Evolutionary conservation across 2,113 vertebrate genomes (phyloP).

Genomic region (Microcebus lehilahytsara): DNA sequence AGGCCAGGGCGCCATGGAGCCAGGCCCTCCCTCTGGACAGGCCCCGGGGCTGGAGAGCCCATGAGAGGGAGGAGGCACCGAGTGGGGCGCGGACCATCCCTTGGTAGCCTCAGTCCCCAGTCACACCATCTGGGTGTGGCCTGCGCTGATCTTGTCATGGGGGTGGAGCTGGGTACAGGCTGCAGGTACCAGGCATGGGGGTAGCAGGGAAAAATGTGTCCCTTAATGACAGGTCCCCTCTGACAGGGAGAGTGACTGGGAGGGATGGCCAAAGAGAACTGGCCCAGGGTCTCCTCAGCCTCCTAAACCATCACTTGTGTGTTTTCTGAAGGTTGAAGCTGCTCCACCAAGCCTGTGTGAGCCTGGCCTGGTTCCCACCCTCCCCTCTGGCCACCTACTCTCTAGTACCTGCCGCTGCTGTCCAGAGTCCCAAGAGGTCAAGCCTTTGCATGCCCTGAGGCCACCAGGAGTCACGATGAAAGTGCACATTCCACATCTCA

Average conservation of each 20-base stretch:
- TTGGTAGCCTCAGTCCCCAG: no score
- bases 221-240: not conserved
- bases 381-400: not conserved
- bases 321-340: not conserved
- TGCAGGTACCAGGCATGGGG: not conserved
- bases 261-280: not conserved
- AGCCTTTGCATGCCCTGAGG: no score
- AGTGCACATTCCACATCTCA: no score
- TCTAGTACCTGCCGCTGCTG: fast-evolving
- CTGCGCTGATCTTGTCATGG: not conserved
- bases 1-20: no score
- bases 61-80: not conserved
- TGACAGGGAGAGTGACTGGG: not conserved
- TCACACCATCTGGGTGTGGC: no score
- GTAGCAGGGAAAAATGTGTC: no score
- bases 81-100: not conserved
- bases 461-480: no score
- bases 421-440: not conserved
- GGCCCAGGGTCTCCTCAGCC: not conserved
- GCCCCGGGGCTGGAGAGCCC: no score
- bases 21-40: no score
- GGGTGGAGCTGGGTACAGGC: fast-evolving
- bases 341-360: not conserved
- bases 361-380: not conserved
- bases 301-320: not conserved